Base-by-base conservation (phyloP, 2,113 vertebrate species). In the Poeciliopsis turrubarensis region DNA sequence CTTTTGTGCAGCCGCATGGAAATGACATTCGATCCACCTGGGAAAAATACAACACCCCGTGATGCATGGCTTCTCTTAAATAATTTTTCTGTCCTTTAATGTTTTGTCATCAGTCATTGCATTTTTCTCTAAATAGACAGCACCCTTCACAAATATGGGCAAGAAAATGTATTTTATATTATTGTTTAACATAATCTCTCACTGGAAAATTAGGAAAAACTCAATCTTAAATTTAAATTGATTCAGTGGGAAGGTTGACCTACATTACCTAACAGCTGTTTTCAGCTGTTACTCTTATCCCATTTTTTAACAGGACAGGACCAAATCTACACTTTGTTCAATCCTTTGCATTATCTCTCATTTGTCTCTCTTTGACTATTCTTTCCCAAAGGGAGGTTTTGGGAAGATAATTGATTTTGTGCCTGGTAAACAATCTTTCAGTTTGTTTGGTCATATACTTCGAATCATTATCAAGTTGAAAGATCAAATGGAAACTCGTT, bases 11-110 rank as follows among this genome's bases (percentile, higher is more conserved):
- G 91, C 98, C 98, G 9, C 98, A 99, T 0, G 97, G 98, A 88
- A 99, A 99, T 70, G 97, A 97, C 98, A 99, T 98, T 39, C 98
- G 98, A 93, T 99, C 98, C 95, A 99, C 98, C 98, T 99, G 86
- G 72, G 12, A 15, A 47, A 74, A 39, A 81, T 82, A 92, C 6
- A 75, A 73, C 1, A 70, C 41, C 82, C 70, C 6, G n/a, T 22
- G 22, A 12, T 39, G 14, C 61, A 32, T 11, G 17, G n/a, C 5
- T 79, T 67, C 34, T 34, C 9, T 22, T 67, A 27, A 47, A 67
- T 22, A 4, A 1, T 2, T 44, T 30, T 62, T 30, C 9, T n/a
- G 65, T 29, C 6, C 68, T 64, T 0, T 26, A 47, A 19, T 17
- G 22, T 57, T 57, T 10, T 57, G 22, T 47, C 51, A 57, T 57